These are phyloP conservation scores for Trematomus bernacchii DNA, from an alignment of 2,797 vertebrate species.

Conservation along the genomic window DNA sequence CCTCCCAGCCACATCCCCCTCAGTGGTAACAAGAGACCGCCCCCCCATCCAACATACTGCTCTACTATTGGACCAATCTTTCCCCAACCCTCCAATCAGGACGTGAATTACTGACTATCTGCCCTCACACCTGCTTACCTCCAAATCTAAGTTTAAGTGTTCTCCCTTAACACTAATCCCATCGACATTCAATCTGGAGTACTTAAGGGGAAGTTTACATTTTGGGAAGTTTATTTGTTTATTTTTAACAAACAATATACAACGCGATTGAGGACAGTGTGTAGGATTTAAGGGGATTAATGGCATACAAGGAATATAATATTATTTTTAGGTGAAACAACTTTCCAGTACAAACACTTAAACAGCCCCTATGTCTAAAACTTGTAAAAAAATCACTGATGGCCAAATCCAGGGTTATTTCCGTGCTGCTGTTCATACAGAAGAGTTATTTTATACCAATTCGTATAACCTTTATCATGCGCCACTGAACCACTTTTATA, in stretches of 20 bases:
- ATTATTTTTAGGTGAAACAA: neutral
- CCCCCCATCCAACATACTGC: constrained; percentile 42
- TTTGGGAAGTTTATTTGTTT: neutral
- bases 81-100: constrained; percentile 35
- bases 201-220: neutral
- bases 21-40: constrained; percentile 56
- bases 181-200: neutral
- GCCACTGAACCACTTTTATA: too few species aligned
- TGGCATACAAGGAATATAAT: neutral
- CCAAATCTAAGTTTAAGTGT: neutral
- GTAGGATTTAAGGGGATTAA: neutral
- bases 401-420: too few species aligned
- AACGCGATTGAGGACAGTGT: neutral
- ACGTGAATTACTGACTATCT: constrained; percentile 29
- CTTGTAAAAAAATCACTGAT: too few species aligned
- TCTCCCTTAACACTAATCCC: neutral
- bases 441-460: too few species aligned
- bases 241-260: too few species aligned
- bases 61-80: constrained; percentile 59
- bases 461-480: too few species aligned
- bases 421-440: too few species aligned
- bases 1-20: constrained; percentile 21
- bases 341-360: too few species aligned
- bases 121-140: neutral
- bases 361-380: too few species aligned